Evolutionary conservation across 2,113 vertebrate species (phyloP), one percentile per base, ranked within the genome.

Genomic region (Megaceryle torquata): DNA sequence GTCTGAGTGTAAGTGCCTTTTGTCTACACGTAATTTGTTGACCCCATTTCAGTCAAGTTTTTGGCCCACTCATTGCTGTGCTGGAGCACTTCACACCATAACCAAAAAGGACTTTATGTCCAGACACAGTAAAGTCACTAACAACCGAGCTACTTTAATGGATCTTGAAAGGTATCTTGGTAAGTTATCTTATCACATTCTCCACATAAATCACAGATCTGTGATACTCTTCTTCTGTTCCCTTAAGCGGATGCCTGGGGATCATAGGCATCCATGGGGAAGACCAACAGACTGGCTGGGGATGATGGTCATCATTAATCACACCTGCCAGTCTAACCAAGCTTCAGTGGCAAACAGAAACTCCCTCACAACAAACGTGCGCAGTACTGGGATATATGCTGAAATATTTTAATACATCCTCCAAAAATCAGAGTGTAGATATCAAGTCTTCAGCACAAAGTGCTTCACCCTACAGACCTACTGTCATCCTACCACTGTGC

Each of bases 1-100:
- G 91, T 75, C 94, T 95, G 91, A 94, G 63, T 35, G 39, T 87
- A 96, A 97, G 95, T 88, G 94, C 89, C 83, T 96, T 97, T 96
- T 94, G 91, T 96, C 96, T 97, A 88, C 90, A 37, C 74, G 83
- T 60, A 97, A 97, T 94, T 94, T 97, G 96, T 59, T 96, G 96
- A 97, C 96, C 94, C 68, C 91, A 86, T 97, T 96, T 97, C 94
- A 94, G 67, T 71, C 89, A 93, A 96, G 82, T 69, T 90, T 96
- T 95, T 95, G 94, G 91, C 81, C 86, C 76, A 33, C 87, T 95
- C 57, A 24, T 56, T 19, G 9, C 63, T 2, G 5, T 43, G 69
- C 56, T 85, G 88, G 43, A 92, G 68, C 16, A 61, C 63, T 77
- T 92, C 83, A 76, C 53, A 53, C 74, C 74, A 28, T 20, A 89